Conservation (phyloP, 2,888 invertebrate genomes). For the Dusona sp. region DNA sequence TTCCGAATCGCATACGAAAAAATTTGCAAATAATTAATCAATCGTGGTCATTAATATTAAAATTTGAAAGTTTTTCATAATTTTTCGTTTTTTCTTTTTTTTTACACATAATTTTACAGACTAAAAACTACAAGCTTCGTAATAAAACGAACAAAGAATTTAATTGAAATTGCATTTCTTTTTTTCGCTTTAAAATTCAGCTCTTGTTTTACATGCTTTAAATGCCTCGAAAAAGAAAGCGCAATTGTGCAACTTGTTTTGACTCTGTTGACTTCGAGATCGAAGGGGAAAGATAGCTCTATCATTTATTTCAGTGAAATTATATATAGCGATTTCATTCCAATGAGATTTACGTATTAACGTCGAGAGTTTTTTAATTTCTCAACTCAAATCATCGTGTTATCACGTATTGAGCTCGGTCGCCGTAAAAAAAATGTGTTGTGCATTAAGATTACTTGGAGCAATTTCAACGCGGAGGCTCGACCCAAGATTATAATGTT, state of each 20-base stretch:
- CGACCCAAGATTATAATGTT: slow-evolving; percentile 38
- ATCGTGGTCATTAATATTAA: neutral
- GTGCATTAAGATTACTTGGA: neutral
- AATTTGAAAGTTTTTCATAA: neutral
- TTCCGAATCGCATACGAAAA: neutral
- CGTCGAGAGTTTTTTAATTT: slow-evolving; percentile 27
- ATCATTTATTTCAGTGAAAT: neutral
- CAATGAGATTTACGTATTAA: slow-evolving; percentile 21
- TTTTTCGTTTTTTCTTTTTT: neutral
- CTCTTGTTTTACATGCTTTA: neutral
- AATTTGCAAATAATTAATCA: neutral
- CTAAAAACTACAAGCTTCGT: neutral
- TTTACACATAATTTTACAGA: neutral
- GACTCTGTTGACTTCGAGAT: slow-evolving; percentile 23
- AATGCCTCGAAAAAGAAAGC: neutral
- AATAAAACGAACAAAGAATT: neutral
- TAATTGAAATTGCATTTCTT: neutral
- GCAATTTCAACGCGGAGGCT: slow-evolving; percentile 38
- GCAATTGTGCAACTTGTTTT: slow-evolving; percentile 64
- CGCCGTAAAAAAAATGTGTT: slow-evolving; percentile 42
- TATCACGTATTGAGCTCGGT: slow-evolving; percentile 34
- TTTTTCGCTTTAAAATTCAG: neutral
- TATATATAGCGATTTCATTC: slow-evolving; percentile 19
- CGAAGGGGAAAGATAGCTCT: slow-evolving; percentile 33
- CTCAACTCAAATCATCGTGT: slow-evolving; percentile 45